Evolutionary conservation across 1,140 invertebrate genomes (phyloP), one percentile per base, ranked within the genome.

Genomic region (Ceratoteleas bidentatus): DNA sequence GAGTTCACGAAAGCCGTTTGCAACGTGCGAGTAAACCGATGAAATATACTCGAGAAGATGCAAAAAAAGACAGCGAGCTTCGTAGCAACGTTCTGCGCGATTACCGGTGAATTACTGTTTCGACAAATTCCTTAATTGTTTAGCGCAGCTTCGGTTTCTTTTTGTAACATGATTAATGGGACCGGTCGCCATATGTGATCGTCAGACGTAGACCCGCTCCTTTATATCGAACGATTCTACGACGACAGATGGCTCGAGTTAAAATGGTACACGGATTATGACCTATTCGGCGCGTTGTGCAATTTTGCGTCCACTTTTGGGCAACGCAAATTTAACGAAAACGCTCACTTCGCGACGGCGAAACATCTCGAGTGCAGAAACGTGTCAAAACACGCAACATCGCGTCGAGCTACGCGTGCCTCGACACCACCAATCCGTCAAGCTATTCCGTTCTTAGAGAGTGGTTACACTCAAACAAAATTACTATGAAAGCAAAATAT

Each of bases 231-330:
- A 16, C 68, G 36, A 65, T 76, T 77, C 34, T 61, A 64, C n/a
- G 24, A 62, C 74, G 81, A 78, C 81, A 83, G 81, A 83, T 83
- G 81, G 81, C 43, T 3, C 61, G 65, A 75, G 78, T 81, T 81
- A 81, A 81, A 81, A 81, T 74, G 78, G 78, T 81, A 70, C 70
- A 80, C 57, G 64, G 69, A 80, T 80, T 57, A 78, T 73, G 52
- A 61, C 34, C 69, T 52, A 69, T 69, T 80, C 50, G 16, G 49
- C 9, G 36, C 40, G 43, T 73, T 66, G 50, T 68, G 69, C 69
- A 73, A 70, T 69, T 76, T 62, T 45, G 24, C 45, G 15, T 13
- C 34, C 52, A 64, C 52, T 62, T 57, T 73, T 34, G 32, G 36
- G 66, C 13, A 36, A 68, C 24, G 24, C 4, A 4, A 24, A 24